A percentile compares a stretch with the other conserved stretches of the same genome.
These are phyloP conservation scores for Phoebastria nigripes DNA, from an alignment of 2,797 vertebrate species.

Conservation along the genomic window DNA sequence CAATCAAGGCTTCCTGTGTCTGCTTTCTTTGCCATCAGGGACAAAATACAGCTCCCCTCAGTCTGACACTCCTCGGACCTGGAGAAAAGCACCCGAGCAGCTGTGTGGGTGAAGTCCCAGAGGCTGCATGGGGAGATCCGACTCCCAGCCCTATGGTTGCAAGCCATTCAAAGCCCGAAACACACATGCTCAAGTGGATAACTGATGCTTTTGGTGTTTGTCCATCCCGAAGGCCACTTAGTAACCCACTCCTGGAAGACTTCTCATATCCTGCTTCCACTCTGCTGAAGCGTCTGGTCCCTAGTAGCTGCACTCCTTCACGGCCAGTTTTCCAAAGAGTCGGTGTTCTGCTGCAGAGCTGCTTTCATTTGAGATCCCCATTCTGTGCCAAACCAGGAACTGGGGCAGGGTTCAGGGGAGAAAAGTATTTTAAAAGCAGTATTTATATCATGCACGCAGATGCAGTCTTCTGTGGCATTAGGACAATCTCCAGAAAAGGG, in stretches of 20 bases:
- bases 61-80: background rate
- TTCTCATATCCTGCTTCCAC: background rate
- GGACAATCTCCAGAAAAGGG: background rate
- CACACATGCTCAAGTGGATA: fast-evolving
- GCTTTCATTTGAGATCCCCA: background rate
- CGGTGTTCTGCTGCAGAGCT: background rate
- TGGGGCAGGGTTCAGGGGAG: background rate
- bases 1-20: background rate
- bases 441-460: background rate
- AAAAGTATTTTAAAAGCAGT: background rate
- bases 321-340: background rate
- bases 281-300: background rate
- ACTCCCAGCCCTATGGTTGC: background rate
- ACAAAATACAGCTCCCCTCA: background rate
- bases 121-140: background rate
- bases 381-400: background rate
- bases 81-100: background rate
- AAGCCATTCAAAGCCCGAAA: background rate
- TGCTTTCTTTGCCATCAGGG: background rate
- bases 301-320: background rate
- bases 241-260: background rate
- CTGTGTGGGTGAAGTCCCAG: background rate
- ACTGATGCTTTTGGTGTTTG: background rate
- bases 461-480: background rate
- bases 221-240: background rate